Conservation (phyloP, 2,113 vertebrate genomes). For the Myiozetetes cayanensis region DNA sequence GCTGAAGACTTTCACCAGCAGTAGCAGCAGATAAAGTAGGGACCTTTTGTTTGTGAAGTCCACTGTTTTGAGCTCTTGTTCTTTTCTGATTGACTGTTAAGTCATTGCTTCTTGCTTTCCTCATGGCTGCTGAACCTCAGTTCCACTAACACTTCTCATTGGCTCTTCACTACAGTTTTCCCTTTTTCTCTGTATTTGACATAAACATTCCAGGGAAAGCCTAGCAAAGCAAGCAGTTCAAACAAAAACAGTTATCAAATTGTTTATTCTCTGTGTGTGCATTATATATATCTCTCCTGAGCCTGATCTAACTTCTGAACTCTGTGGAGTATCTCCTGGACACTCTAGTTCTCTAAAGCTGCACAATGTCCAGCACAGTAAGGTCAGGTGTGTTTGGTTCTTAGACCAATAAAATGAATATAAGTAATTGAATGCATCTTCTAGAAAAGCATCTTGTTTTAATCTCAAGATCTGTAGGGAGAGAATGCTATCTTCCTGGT, state of each 20-base stretch:
- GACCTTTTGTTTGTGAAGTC: background rate
- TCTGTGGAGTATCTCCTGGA: background rate
- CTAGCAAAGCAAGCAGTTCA: background rate
- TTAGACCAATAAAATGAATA: background rate
- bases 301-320: background rate
- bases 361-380: too few relatives aligned
- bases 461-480: background rate
- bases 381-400: background rate
- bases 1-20: background rate
- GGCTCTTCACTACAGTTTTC: background rate
- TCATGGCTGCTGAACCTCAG: background rate
- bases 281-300: background rate
- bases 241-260: background rate
- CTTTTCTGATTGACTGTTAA: background rate
- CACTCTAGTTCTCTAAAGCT: background rate
- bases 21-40: background rate
- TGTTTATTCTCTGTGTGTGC: background rate
- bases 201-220: background rate
- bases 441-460: background rate
- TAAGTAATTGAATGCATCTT: background rate
- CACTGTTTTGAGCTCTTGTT: background rate
- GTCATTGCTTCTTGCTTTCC: background rate
- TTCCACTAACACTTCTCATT: background rate
- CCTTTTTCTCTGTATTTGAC: background rate
- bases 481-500: background rate